Evolutionary conservation across 2,113 vertebrate species (phyloP), one percentile per base, ranked within the genome.

Genomic region (Pterocles burchelli): DNA sequence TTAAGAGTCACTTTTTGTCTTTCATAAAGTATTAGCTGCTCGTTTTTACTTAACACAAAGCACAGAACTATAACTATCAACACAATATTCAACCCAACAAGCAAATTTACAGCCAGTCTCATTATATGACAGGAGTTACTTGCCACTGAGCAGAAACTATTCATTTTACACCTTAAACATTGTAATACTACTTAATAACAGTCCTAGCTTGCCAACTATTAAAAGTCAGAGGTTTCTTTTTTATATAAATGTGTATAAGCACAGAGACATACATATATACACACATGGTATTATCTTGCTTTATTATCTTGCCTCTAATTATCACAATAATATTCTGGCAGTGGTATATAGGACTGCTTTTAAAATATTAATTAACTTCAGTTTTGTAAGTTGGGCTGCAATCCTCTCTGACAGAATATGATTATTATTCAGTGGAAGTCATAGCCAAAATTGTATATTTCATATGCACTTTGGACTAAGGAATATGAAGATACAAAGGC

Each of bases 81-180:
- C 88, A 95, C 55, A 91, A 77, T 78, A 97, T 92, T 94, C 93
- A 97, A 93, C 62, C 57, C 66, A 93, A 91, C 28, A 48, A 95
- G 41, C 84, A 95, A 82, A 97, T 96, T 95, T 94, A 97, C 54
- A 97, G 89, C 80, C 80, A 96, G 85, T 65, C 81, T 96, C 92
- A 93, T 95, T 90, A 82, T 66, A 93, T 73, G 85, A 73, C 66
- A 77, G 84, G 73, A 96, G 48, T 74, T 95, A 94, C 82, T 96
- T 88, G 62, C 83, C 86, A 93, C 45, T 82, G 84, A 93, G 61
- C 79, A 97, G 94, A 93, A 97, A 97, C 98, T 80, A 96, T 4
- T 93, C 66, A 96, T 92, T 98, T 97, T 59, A 93, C 48, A 98
- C 70, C 88, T 97, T 96, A 96, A 97, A 95, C 80, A 83, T 51